These are phyloP conservation scores for Albula glossodonta DNA, from an alignment of 2,113 vertebrate genomes.

Conservation along the genomic window DNA sequence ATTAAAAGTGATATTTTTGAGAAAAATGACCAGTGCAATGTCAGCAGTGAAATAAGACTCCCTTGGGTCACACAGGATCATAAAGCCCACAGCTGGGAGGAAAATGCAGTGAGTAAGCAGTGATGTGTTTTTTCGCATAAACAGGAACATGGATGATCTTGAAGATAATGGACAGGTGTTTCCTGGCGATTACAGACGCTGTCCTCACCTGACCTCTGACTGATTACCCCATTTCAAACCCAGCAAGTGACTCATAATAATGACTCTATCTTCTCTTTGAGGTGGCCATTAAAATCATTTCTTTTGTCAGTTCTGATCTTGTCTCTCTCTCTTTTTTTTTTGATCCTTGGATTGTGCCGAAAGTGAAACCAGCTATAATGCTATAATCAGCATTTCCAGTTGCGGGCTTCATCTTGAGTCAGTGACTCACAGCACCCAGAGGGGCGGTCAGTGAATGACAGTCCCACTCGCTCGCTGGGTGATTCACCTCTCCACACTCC, in stretches of 20 bases:
- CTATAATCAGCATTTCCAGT: neutral
- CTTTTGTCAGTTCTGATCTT: neutral
- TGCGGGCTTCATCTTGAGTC: neutral
- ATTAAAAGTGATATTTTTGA: neutral
- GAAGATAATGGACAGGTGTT: slow-evolving; percentile 3
- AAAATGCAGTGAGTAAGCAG: neutral
- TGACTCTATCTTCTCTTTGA: neutral
- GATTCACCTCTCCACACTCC: neutral
- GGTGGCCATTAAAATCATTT: neutral
- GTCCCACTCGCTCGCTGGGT: neutral
- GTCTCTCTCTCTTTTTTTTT: too few species aligned
- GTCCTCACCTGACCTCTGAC: slow-evolving; percentile 1
- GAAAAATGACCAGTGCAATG: neutral
- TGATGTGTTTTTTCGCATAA: slow-evolving; percentile 6
- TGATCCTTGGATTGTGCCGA: neutral
- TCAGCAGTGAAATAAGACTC: neutral
- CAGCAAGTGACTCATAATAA: neutral
- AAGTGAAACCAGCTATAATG: neutral
- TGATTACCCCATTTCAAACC: neutral
- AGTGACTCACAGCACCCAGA: neutral
- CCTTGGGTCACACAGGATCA: neutral
- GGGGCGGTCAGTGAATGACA: neutral
- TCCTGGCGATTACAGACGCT: slow-evolving; percentile 17
- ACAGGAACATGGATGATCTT: neutral
- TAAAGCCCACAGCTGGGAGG: neutral